Conservation (phyloP, 2,113 vertebrate genomes). For the Lagopus leucura region DNA sequence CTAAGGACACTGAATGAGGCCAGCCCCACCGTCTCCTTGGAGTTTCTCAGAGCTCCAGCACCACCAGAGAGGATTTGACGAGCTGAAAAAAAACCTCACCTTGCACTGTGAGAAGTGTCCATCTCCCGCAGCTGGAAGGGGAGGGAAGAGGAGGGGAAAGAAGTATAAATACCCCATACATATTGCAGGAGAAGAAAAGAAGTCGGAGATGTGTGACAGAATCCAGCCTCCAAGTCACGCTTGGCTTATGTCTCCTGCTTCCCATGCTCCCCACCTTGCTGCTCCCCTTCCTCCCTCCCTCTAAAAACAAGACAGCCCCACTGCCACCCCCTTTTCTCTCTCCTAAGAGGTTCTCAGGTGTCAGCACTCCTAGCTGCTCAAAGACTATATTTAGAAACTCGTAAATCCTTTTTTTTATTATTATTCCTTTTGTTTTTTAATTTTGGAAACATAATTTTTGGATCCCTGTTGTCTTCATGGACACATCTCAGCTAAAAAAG, state of each 20-base stretch:
- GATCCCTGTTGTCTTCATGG: neutral
- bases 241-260: neutral
- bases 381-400: neutral
- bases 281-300: neutral
- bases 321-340: neutral
- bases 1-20: neutral
- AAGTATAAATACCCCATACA: neutral
- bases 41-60: neutral
- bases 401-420: neutral
- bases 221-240: neutral
- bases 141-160: neutral
- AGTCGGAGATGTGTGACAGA: neutral
- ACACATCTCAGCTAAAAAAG: neutral
- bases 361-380: neutral
- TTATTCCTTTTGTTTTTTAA: neutral
- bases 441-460: neutral
- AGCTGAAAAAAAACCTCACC: constrained; percentile 27
- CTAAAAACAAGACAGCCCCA: neutral
- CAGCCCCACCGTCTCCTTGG: neutral
- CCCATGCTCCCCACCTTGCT: neutral
- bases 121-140: neutral
- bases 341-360: neutral
- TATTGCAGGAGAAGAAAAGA: neutral
- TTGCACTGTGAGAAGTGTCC: constrained; percentile 28
- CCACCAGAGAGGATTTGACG: constrained; percentile 22